Percentiles rank a stretch among this genome's conserved stretches.
Conservation (phyloP, 2,888 invertebrate genomes). For the Hirtodrosophila cameraria region DNA sequence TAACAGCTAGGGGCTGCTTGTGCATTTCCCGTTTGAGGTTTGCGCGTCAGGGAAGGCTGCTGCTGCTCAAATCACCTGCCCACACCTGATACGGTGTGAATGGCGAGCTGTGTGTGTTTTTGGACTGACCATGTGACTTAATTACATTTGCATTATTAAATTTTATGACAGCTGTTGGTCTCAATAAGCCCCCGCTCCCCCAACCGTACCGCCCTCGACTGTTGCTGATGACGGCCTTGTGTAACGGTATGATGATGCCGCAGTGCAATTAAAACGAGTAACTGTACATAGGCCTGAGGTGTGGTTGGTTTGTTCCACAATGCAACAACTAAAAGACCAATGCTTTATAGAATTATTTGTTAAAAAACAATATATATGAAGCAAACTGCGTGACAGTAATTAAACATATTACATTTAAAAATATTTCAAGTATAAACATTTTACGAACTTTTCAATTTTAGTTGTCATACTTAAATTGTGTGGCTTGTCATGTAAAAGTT, state of each 20-base stretch:
- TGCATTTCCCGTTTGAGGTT: slow-evolving; percentile 25
- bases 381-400: neutral
- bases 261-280: slow-evolving; percentile 40
- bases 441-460: no score
- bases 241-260: slow-evolving; percentile 20
- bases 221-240: neutral
- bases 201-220: neutral
- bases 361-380: neutral
- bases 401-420: neutral
- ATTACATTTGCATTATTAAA: slow-evolving; percentile 83
- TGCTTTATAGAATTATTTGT: slow-evolving; percentile 12
- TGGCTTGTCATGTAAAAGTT: no score
- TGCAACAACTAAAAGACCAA: slow-evolving; percentile 20
- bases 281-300: slow-evolving; percentile 11
- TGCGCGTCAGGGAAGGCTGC: neutral
- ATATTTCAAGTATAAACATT: no score
- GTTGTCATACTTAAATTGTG: no score
- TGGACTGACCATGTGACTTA: slow-evolving; percentile 69
- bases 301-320: slow-evolving; percentile 1
- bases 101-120: slow-evolving; percentile 23
- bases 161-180: slow-evolving; percentile 77
- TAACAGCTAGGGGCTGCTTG: neutral
- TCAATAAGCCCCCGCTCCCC: slow-evolving; percentile 37
- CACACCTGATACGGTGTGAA: slow-evolving; percentile 12
- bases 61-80: neutral